Conservation (phyloP, 1,140 invertebrate species). For the Mamestra configurata region DNA sequence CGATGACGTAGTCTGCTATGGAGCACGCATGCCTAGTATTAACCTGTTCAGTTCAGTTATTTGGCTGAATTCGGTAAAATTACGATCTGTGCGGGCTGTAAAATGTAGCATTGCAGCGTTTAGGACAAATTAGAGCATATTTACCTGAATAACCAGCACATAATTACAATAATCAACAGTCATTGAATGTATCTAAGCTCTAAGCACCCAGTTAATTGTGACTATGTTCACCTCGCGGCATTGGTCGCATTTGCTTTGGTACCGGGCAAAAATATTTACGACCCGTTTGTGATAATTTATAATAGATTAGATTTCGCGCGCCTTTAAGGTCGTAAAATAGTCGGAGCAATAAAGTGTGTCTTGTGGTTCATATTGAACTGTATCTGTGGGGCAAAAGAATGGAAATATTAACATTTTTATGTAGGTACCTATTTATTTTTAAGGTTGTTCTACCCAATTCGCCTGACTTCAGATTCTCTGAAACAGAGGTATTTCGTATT, state of each 20-base stretch:
- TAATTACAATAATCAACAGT: conserved; percentile 24
- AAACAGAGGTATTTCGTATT: too few relatives aligned
- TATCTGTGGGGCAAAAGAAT: neutral
- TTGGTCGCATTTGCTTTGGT: conserved; percentile 19
- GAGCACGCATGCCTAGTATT: too few relatives aligned
- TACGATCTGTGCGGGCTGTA: neutral
- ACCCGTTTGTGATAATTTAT: conserved; percentile 1
- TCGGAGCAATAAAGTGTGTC: conserved; percentile 25
- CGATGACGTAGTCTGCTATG: too few relatives aligned
- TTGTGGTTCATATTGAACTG: neutral
- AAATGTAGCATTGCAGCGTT: neutral
- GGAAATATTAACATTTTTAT: too few relatives aligned
- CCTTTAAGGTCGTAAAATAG: conserved; percentile 12
- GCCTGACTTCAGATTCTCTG: too few relatives aligned
- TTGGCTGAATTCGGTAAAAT: neutral
- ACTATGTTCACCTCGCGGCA: conserved; percentile 10
- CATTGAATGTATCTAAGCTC: conserved; percentile 1
- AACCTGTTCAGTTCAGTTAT: too few relatives aligned
- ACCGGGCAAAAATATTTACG: conserved; percentile 29
- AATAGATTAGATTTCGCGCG: conserved; percentile 22
- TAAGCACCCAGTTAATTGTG: conserved; percentile 7
- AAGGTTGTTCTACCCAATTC: too few relatives aligned
- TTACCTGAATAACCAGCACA: conserved; percentile 13
- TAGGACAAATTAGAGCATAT: neutral
- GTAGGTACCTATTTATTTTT: neutral